Base-by-base conservation (phyloP, 2,797 vertebrate species). In the Leucoraja ocellata region DNA sequence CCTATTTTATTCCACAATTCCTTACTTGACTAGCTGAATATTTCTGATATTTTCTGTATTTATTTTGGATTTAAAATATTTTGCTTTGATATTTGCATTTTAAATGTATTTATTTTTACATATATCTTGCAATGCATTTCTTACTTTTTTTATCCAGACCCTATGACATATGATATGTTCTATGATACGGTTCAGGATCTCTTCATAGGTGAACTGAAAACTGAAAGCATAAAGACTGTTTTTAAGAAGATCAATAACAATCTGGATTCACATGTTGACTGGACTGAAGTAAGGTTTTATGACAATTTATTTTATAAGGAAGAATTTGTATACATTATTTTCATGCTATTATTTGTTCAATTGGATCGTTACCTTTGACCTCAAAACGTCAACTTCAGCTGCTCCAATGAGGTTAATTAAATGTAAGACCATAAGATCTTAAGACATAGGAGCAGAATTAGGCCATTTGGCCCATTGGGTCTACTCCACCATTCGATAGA, bases 191-290 rank as follows among this genome's bases (percentile, higher is more conserved):
- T 95, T 7, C 93, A 91, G 86, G 61, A 63, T 0, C 93, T 96
- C 93, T 97, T 97, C 94, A 95, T 95, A 93, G 90, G 94, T 68
- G 96, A 96, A 95, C 86, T 97, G 86, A 96, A 96, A 93, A 93
- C 93, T 91, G 94, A 95, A 94, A 94, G 96, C 93, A 83, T 95
- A 93, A 96, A 96, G 93, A 88, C 94, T 16, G 96, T 96, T 95
- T 97, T 95, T 93, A 95, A 94, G 91, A 97, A 96, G 93, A 93
- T 96, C 74, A 94, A 94, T 94, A 95, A 88, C 94, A 96, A 94
- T 4, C 95, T 94, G 1, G 94, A 95, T 39, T 93, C 79, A n/a
- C 83, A 32, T 1, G 94, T 94, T 73, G 96, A 96, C 93, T 97
- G 96, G 96, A 95, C 94, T 94, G 96, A 96, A 96, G 96, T 97